phyloP scores from a whole-genome alignment of 2,113 vertebrate genomes.

The Carassius carassius region DNA sequence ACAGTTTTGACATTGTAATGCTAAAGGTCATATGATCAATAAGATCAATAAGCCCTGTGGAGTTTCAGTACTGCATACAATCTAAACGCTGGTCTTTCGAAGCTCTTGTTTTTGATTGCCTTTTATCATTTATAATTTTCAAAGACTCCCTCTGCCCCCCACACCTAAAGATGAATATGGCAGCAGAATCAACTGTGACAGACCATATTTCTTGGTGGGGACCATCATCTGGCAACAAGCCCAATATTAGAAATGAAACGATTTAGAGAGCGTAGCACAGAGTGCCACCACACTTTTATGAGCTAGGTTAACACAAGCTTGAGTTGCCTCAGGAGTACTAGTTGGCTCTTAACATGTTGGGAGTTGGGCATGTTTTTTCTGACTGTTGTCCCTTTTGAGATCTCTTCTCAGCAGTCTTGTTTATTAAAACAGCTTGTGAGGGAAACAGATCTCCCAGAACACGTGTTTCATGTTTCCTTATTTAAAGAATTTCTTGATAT shows the following conservation, averaged over 20 bases:
- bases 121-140: constrained; percentile 41
- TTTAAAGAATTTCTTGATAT: background rate
- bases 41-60: constrained; percentile 25
- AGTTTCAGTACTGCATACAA: background rate
- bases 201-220: constrained; percentile 36
- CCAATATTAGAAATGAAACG: constrained; percentile 15
- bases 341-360: background rate
- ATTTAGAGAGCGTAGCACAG: background rate
- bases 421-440: constrained; percentile 11
- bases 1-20: constrained; percentile 43
- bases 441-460: constrained; percentile 11
- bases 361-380: constrained; percentile 5
- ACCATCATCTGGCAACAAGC: constrained; percentile 35
- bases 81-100: constrained; percentile 10
- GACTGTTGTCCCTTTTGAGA: background rate
- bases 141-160: constrained; percentile 5
- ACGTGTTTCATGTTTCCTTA: background rate
- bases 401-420: constrained; percentile 25
- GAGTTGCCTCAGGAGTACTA: background rate
- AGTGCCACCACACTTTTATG: background rate
- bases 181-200: constrained; percentile 40
- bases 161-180: constrained; percentile 44
- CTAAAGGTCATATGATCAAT: constrained; percentile 58
- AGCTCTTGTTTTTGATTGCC: constrained; percentile 26
- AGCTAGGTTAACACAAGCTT: background rate